Evolutionary conservation across 2,888 invertebrate genomes (phyloP), one percentile per base, ranked within the genome.

Genomic region (Thecophora atra): DNA sequence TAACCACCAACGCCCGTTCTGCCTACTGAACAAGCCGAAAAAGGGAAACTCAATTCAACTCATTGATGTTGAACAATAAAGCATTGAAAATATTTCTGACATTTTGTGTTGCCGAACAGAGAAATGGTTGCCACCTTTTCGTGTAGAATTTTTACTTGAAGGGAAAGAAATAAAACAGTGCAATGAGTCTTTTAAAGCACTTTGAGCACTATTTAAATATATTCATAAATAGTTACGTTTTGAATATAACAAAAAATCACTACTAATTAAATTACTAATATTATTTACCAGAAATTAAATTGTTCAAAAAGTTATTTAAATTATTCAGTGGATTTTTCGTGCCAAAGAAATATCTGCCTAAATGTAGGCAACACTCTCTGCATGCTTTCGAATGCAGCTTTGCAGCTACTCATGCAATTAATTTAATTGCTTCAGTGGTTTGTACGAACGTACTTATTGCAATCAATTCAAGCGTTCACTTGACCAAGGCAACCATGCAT

Each of bases 351-450:
- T 26, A 17, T 54, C 28, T 6, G 24, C 37, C 44, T 42, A 67
- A 67, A 52, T 37, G 24, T 7, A 67, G 30, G 66, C 66, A 67
- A 67, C 66, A 37, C 37, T 67, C 54, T 54, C 21, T 8, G 11
- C 3, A 51, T 24, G 24, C 56, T 3, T 17, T 58, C 7, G 42
- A 17, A 42, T 44, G n/a, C 37, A 42, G 44, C 42, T n/a, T 15
- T 54, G 24, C 30, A 24, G n/a, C n/a, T 30, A 70, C 37, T 37
- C 71, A 71, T 58, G n/a, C 56, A 71, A 64, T 72, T 70, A 70
- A 72, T 72, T 70, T 70, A 72, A 70, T 72, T 70, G 72, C 64
- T 65, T 63, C 21, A 42, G 64, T 68, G 26, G 58, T 58, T 28
- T 28, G 58, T 58, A 2, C 24, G 28, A 17, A 24, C 17, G 17